phyloP scores from a whole-genome alignment of 2,888 invertebrate species.

The Xanthorhoe designata region DNA sequence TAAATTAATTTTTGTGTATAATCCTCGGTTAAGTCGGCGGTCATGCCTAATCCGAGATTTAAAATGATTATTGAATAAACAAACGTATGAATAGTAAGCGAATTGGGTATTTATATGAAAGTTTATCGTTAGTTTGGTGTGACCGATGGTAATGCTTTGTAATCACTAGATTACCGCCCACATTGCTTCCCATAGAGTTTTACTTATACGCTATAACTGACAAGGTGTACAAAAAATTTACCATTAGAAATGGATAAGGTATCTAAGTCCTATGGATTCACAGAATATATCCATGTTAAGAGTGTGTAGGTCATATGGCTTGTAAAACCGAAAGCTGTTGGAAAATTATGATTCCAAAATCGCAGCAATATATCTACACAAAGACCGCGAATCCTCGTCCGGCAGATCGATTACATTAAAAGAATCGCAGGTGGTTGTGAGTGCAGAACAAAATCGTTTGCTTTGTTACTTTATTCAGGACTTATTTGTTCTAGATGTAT shows the following conservation, averaged over 20 bases:
- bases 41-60: constrained; percentile 40
- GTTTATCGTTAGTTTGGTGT: constrained; percentile 66
- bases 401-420: too few relatives aligned
- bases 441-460: too few relatives aligned
- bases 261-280: background rate
- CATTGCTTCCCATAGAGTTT: constrained; percentile 59
- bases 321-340: too few relatives aligned
- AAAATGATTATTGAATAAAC: constrained; percentile 71
- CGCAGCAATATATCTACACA: too few relatives aligned
- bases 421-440: too few relatives aligned
- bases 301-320: background rate
- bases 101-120: constrained; percentile 75
- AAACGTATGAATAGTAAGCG: constrained; percentile 70
- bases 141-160: constrained; percentile 70
- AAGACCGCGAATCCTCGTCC: too few relatives aligned
- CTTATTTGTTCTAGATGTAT: too few relatives aligned
- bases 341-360: too few relatives aligned
- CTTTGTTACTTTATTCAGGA: too few relatives aligned
- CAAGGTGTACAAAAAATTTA: constrained; percentile 44
- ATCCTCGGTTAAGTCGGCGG: constrained; percentile 39
- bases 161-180: constrained; percentile 80
- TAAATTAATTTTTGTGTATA: constrained; percentile 61
- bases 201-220: constrained; percentile 51
- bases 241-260: constrained; percentile 30
- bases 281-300: background rate